Evolutionary conservation across 2,113 vertebrate genomes (phyloP).

Genomic region (human (Homo sapiens)): DNA sequence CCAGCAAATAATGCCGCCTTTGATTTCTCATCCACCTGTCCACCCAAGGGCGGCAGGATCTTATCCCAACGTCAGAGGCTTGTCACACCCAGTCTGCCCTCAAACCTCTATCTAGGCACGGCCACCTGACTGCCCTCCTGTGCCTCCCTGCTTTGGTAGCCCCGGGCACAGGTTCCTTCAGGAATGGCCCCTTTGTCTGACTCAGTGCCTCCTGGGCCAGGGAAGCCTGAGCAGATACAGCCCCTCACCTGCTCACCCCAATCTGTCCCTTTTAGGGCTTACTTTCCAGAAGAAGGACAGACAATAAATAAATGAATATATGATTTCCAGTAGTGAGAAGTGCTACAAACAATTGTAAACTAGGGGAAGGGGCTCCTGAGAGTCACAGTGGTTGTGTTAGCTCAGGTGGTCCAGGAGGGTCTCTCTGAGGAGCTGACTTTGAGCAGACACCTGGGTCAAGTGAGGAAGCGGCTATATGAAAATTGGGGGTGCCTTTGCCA

Average conservation of each 20-base stretch:
- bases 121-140: not conserved
- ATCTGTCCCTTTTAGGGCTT: not conserved
- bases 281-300: not conserved
- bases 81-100: not conserved
- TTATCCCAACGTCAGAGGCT: rapidly evolving
- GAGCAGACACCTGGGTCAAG: not conserved
- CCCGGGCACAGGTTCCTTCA: not conserved
- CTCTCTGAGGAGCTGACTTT: not conserved
- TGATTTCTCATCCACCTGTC: not conserved
- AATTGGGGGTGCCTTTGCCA: rapidly evolving
- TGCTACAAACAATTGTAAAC: rapidly evolving
- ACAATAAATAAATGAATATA: not conserved
- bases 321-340: not conserved
- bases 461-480: not conserved
- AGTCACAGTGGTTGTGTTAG: rapidly evolving
- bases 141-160: not conserved
- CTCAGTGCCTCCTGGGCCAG: not conserved
- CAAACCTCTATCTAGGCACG: rapidly evolving
- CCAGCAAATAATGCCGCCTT: rapidly evolving
- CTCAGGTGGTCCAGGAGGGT: not conserved
- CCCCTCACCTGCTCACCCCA: not conserved
- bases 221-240: not conserved
- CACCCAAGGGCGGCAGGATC: not conserved
- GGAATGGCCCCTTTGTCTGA: not conserved
- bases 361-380: rapidly evolving